These are phyloP conservation scores for Drosophila pachea DNA, from an alignment of 1,140 invertebrate genomes.

Conservation along the genomic window DNA sequence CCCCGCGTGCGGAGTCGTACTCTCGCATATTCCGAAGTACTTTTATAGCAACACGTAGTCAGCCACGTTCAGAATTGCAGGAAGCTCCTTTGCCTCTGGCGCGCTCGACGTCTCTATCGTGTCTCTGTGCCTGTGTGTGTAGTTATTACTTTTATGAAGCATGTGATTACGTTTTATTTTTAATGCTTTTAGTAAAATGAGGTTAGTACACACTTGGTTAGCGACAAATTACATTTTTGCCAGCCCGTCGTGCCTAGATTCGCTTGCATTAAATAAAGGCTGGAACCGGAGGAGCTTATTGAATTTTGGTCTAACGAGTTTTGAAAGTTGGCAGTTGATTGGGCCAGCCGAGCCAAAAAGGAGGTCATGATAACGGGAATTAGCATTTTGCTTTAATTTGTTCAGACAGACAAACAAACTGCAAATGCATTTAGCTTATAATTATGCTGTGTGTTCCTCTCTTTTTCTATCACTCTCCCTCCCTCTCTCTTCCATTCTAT, in stretches of 20 bases:
- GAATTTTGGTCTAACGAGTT: conserved; percentile 39
- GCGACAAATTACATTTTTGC: conserved; percentile 71
- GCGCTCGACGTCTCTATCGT: conserved; percentile 27
- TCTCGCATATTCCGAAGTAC: conserved; percentile 43
- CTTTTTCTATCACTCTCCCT: background rate
- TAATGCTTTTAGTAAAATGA: conserved; percentile 78
- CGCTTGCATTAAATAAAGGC: background rate
- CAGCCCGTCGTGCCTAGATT: background rate
- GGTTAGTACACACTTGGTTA: conserved; percentile 77
- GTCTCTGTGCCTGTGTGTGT: conserved; percentile 37
- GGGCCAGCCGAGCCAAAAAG: conserved; percentile 16
- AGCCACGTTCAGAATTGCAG: conserved; percentile 68
- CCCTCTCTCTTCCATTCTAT: background rate
- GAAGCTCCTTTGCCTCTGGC: conserved; percentile 42
- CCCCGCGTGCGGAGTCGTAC: too few species aligned
- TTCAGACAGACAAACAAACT: background rate
- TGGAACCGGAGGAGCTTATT: conserved; percentile 22
- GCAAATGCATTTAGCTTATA: background rate
- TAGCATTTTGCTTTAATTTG: too few species aligned
- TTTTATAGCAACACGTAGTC: conserved; percentile 73
- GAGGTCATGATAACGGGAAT: too few species aligned
- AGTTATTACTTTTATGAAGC: conserved; percentile 77
- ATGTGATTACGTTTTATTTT: conserved; percentile 78
- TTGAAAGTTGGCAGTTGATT: conserved; percentile 28
- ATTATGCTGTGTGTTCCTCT: background rate